These are phyloP conservation scores for Eristalinus aeneus DNA, from an alignment of 2,888 invertebrate species.

Conservation along the genomic window DNA sequence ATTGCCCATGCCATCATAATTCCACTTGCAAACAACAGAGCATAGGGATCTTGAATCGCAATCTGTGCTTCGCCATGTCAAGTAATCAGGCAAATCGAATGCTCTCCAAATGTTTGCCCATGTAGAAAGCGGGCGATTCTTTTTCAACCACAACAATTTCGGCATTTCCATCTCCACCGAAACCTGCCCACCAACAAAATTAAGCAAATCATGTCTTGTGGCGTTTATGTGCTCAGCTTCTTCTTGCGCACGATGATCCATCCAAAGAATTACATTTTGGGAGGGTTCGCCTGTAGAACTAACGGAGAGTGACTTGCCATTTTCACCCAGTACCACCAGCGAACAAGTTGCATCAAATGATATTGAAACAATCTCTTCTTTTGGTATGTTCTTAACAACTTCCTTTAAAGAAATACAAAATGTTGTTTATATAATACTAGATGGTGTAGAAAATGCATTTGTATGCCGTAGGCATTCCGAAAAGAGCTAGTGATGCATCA, in stretches of 20 bases:
- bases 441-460: no score
- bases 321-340: slow-evolving; percentile 88
- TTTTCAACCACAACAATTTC: slow-evolving; percentile 96
- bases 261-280: slow-evolving; percentile 94
- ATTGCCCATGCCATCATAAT: slow-evolving; percentile 86
- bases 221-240: slow-evolving; percentile 92
- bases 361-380: slow-evolving; percentile 87
- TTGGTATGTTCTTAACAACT: slow-evolving; percentile 82
- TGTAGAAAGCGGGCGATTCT: slow-evolving; percentile 83
- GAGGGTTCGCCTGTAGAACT: slow-evolving; percentile 85
- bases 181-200: slow-evolving; percentile 94
- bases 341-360: slow-evolving; percentile 99
- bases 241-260: slow-evolving; percentile 92
- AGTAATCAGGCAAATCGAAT: slow-evolving; percentile 95
- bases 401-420: slow-evolving; percentile 81
- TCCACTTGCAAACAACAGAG: slow-evolving; percentile 97
- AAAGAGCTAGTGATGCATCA: no score
- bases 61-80: slow-evolving; percentile 95
- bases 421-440: no score
- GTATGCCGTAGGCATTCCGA: no score
- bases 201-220: slow-evolving; percentile 87
- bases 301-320: slow-evolving; percentile 87
- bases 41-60: slow-evolving; percentile 91
- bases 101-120: slow-evolving; percentile 89
- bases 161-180: slow-evolving; percentile 99